phyloP scores from a whole-genome alignment of 2,113 vertebrate genomes.

The Cichladusa arquata region DNA sequence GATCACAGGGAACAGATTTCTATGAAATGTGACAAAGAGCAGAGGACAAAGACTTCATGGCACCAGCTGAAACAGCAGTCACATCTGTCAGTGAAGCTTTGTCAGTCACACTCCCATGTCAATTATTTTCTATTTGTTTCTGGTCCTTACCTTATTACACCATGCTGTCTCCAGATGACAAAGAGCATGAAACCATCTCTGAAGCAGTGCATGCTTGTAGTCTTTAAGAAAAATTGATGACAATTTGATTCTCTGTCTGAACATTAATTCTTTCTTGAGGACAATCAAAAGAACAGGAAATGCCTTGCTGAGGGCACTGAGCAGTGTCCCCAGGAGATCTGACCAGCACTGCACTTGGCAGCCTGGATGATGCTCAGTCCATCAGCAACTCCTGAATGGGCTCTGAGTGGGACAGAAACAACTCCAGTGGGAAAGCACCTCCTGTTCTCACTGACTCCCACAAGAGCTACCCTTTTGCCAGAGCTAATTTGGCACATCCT shows the following conservation, averaged over 20 bases:
- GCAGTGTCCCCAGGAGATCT: rapidly evolving
- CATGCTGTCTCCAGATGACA: neutral
- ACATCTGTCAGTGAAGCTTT: neutral
- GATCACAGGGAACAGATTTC: neutral
- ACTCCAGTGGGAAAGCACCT: neutral
- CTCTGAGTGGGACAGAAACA: neutral
- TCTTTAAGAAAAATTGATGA: neutral
- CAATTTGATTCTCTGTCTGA: neutral
- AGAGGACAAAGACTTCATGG: neutral
- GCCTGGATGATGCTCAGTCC: neutral
- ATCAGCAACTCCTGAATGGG: neutral
- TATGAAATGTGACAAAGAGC: neutral
- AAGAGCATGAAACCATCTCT: neutral
- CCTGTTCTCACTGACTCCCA: neutral
- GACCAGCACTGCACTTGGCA: rapidly evolving
- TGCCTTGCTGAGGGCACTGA: neutral
- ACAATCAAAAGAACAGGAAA: neutral
- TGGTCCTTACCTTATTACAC: neutral
- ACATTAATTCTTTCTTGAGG: neutral
- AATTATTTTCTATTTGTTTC: neutral
- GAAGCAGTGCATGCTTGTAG: neutral
- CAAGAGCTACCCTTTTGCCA: neutral
- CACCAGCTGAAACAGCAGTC: neutral
- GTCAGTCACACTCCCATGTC: rapidly evolving
- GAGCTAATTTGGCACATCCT: neutral